Evolutionary conservation across 1,140 invertebrate species (phyloP), one percentile per base, ranked within the genome.

Genomic region (Megathymus violae): DNA sequence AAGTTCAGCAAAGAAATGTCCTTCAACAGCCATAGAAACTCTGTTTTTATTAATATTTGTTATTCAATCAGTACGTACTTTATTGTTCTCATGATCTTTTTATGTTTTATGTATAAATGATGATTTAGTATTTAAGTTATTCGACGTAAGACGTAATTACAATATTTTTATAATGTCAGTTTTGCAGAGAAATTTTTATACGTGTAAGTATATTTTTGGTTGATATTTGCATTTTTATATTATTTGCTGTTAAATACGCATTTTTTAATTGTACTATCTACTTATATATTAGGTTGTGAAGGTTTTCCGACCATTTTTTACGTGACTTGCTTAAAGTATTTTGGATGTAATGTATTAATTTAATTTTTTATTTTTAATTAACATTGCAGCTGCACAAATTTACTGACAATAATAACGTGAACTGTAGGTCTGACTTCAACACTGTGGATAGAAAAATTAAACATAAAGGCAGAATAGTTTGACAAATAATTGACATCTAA

Each of bases 1-100:
- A 67, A 75, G 71, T 27, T 54, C 73, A 6, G 76, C 74, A 43
- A 14, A n/a, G 13, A 48, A 62, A 48, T 10, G n/a, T 47, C 11
- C 46, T 16, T 41, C 10, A n/a, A 16, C 56, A 13, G n/a, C 58
- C 22, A 27, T 56, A 27, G 34, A 44, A 50, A 46, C 34, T n/a
- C 50, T 66, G 7, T 50, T 62, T 41, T 48, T 65, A 41, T 17
- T 43, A 10, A 41, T 62, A 56, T 16, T 62, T 41, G 17, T 17
- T 61, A 27, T 66, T 17, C 58, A 56, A 34, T 56, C 48, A 34
- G 11, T 25, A 48, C 34, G 36, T 62, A 56, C 40, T 22, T 41
- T 40, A 13, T 17, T 47, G 10, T 15, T 60, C 17, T 22, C 7
- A 19, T 64, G 44, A 60, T 52, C 47, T 19, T 58, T 38, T 56